Evolutionary conservation across 2,888 invertebrate species (phyloP).

Genomic region (Spodoptera picta): DNA sequence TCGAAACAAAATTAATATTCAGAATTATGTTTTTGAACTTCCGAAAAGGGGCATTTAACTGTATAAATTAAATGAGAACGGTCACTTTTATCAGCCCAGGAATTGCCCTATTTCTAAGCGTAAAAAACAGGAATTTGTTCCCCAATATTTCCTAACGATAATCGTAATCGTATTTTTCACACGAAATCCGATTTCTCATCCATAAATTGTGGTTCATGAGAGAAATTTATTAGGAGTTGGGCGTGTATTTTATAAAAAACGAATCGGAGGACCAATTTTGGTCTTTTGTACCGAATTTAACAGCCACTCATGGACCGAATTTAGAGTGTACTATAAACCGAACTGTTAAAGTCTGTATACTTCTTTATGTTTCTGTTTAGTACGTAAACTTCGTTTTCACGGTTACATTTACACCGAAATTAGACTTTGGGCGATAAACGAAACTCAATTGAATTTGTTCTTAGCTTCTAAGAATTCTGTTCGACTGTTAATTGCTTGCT

Average conservation of each 20-base stretch:
- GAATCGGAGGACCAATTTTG: conserved; percentile 28
- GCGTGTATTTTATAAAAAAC: conserved; percentile 36
- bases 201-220: conserved; percentile 36
- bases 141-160: conserved; percentile 27
- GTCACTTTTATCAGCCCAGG: conserved; percentile 1
- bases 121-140: conserved; percentile 9
- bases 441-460: conserved; percentile 40
- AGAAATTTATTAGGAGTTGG: conserved; percentile 32
- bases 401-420: conserved; percentile 24
- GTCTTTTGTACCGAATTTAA: conserved; percentile 26
- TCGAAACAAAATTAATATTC: too few relatives aligned
- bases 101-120: neutral
- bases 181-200: conserved; percentile 36
- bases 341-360: conserved; percentile 16
- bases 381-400: conserved; percentile 28
- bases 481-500: conserved; percentile 36
- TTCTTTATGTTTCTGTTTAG: conserved; percentile 37
- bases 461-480: conserved; percentile 22
- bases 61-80: too few relatives aligned
- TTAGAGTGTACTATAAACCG: conserved; percentile 37
- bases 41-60: too few relatives aligned
- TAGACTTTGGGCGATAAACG: conserved; percentile 35
- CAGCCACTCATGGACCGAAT: conserved; percentile 27
- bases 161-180: conserved; percentile 38
- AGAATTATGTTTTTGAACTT: too few relatives aligned